Evolutionary conservation across 2,888 invertebrate species (phyloP).

Genomic region (Drosophila diplacantha): DNA sequence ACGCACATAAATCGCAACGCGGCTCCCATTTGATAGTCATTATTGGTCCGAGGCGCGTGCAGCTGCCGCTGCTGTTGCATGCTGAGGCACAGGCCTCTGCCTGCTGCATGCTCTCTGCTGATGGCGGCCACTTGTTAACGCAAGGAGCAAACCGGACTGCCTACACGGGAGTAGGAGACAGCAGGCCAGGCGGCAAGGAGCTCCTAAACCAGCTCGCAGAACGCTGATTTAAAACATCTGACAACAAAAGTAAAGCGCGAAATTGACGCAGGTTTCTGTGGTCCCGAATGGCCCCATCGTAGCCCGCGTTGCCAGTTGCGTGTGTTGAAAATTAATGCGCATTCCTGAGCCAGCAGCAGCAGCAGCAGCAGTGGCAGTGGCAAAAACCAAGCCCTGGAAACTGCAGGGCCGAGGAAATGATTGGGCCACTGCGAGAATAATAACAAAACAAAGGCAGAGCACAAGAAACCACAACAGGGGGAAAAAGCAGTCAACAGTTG

Average conservation of each 20-base stretch:
- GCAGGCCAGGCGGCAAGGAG: constrained; percentile 5
- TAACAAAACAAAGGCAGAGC: constrained; percentile 1
- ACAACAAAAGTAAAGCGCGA: constrained; percentile 72
- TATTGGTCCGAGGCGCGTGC: constrained; percentile 68
- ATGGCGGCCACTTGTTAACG: constrained; percentile 66
- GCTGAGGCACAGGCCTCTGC: constrained; percentile 9
- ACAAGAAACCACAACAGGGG: constrained; percentile 2
- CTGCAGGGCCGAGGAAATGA: constrained; percentile 51
- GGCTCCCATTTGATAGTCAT: constrained; percentile 71
- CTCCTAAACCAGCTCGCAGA: constrained; percentile 35
- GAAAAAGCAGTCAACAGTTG: background rate
- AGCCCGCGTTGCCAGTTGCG: constrained; percentile 43
- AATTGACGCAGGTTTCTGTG: constrained; percentile 69
- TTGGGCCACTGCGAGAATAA: constrained; percentile 57
- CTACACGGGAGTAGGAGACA: constrained; percentile 48
- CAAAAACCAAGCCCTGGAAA: constrained; percentile 11
- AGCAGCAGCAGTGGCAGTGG: constrained; percentile 32
- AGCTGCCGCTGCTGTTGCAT: constrained; percentile 50
- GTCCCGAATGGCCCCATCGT: constrained; percentile 2
- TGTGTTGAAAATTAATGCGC: constrained; percentile 72
- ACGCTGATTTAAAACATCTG: constrained; percentile 69
- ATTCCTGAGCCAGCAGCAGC: constrained; percentile 56
- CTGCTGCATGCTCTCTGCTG: constrained; percentile 18
- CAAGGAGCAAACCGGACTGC: constrained; percentile 70
- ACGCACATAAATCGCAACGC: constrained; percentile 69